Evolutionary conservation across 2,888 invertebrate genomes (phyloP), one percentile per base, ranked within the genome.

Genomic region (Macrophya alboannulata): DNA sequence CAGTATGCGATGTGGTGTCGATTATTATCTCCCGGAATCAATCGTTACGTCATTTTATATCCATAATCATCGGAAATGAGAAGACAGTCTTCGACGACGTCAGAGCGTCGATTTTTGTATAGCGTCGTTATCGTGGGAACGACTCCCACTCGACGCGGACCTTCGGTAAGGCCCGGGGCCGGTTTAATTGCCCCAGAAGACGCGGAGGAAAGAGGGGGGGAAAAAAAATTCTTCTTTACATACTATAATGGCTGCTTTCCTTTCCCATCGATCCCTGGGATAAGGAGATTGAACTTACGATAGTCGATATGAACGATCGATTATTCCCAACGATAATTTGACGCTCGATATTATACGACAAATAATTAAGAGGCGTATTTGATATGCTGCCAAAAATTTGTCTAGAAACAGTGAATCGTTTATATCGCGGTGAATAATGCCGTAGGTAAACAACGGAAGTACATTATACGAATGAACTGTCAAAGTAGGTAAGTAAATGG

Each of bases 151-250:
- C 45, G 6, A 81, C 83, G 86, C 87, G 84, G 48, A 55, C 77
- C 55, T 45, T 81, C 81, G 81, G 51, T 89, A 90, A 90, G 48
- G 65, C 89, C 90, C 89, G 89, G 89, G 88, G 86, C 89, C 90
- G 90, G 91, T 92, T 91, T 92, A 92, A 92, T 91, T 92, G 90
- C 91, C 90, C 90, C 89, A 89, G 82, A 90, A 90, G 91, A 90
- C 88, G 89, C 87, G 87, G 21, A 31, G 1, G 17, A n/a, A n/a
- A n/a, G 17, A 5, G 88, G 86, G 55, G 81, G 31, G 6, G 88
- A 91, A 90, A 89, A 88, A 90, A 89, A 62, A 89, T 90, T 89
- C 89, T 90, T 88, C 89, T 90, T 88, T 89, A 88, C 89, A 88
- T 91, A 31, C 31, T 31, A 91, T 92, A 92, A 92, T 92, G 89